phyloP scores from a whole-genome alignment of 2,888 invertebrate genomes.

The Pherbina coryleti region DNA sequence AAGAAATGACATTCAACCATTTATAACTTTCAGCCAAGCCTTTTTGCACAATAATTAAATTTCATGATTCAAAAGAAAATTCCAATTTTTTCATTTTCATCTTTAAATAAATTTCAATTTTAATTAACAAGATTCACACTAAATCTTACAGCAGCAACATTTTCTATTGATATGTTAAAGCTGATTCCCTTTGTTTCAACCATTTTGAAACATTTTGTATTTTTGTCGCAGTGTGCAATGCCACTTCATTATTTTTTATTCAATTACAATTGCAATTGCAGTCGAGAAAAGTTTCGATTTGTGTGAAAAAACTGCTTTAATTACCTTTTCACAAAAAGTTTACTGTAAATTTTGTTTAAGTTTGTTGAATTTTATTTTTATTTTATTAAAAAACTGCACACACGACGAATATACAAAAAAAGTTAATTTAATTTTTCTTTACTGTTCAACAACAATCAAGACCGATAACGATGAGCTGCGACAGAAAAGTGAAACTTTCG shows the following conservation, averaged over 20 bases:
- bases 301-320: not conserved
- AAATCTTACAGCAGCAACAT: not conserved
- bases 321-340: conserved; percentile 25
- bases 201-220: not conserved
- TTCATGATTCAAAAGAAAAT: not conserved
- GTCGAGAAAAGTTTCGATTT: not conserved
- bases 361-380: conserved; percentile 1
- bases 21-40: not conserved
- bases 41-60: conserved; percentile 13
- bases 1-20: not conserved
- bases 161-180: not conserved
- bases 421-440: conserved; percentile 17
- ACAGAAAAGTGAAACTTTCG: conserved; percentile 32
- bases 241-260: conserved; percentile 1
- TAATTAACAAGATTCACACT: not conserved
- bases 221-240: not conserved
- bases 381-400: conserved; percentile 11
- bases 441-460: conserved; percentile 16
- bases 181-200: not conserved
- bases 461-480: conserved; percentile 22
- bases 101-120: not conserved
- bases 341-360: conserved; percentile 22
- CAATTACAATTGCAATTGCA: not conserved
- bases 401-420: conserved; percentile 33
- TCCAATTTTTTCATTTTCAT: not conserved